phyloP scores from a whole-genome alignment of 2,888 invertebrate genomes.

The Teinopalpus imperialis region DNA sequence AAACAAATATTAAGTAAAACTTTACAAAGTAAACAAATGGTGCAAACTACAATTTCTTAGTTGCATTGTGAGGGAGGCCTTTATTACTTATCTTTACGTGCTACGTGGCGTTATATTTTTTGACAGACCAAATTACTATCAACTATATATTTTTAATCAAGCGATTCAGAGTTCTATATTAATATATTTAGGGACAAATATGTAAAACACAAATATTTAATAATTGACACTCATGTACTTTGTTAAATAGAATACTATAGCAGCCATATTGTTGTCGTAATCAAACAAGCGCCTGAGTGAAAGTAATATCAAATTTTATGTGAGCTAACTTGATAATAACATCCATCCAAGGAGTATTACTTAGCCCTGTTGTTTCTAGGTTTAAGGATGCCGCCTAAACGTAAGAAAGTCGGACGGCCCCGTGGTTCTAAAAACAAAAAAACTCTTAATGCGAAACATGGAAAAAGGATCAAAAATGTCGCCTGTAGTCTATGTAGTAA shows the following conservation, averaged over 20 bases:
- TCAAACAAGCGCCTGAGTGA: conserved; percentile 67
- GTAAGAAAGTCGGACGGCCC: conserved; percentile 50
- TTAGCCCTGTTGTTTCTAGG: conserved; percentile 31
- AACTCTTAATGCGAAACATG: conserved; percentile 17
- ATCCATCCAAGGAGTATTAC: conserved; percentile 38
- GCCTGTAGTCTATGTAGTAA: conserved; percentile 17
- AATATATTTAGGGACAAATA: not conserved
- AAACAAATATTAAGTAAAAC: too few species aligned
- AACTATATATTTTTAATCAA: not conserved
- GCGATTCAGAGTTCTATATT: not conserved
- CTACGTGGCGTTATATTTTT: conserved; percentile 18
- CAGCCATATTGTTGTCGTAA: conserved; percentile 26
- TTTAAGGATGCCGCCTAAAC: conserved; percentile 56
- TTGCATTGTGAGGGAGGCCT: not conserved
- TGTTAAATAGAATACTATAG: conserved; percentile 11
- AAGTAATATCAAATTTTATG: conserved; percentile 70
- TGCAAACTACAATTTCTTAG: not conserved
- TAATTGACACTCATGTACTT: conserved; percentile 3
- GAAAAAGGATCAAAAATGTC: conserved; percentile 32
- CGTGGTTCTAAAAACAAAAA: conserved; percentile 47
- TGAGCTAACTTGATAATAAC: conserved; percentile 44
- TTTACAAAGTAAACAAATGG: too few species aligned
- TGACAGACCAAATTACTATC: not conserved
- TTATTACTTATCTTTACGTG: conserved; percentile 1
- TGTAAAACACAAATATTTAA: not conserved